Evolutionary conservation across 1,140 invertebrate genomes (phyloP), one percentile per base, ranked within the genome.

Genomic region (Saccostrea echinata): DNA sequence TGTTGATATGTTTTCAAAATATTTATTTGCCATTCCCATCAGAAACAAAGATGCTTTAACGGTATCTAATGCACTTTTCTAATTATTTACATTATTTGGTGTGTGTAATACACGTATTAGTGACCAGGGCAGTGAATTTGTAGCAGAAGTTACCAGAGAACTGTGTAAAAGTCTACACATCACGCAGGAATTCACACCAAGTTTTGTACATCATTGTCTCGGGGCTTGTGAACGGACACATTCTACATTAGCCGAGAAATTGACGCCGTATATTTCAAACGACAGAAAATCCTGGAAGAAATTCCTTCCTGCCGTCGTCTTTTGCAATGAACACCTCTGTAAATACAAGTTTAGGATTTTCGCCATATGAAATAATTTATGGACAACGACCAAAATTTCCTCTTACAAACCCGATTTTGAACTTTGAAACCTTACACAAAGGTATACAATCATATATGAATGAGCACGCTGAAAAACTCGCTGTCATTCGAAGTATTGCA

Each of bases 121-220:
- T 51, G 89, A 90, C 53, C 86, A 87, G 24, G 88, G 88, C 16
- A 64, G 86, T 1, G 88, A 89, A 84, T 90, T 87, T 80, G 86
- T 81, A 12, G 57, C 86, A 3, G 43, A 35, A 30, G 68, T 84
- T 51, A 64, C 84, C 11, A 71, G 21, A 71, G 27, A n/a, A 71
- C 8, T 71, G 21, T 71, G 64, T 30, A 30, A 71, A n/a, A 24
- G 21, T n/a, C 21, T 71, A 30, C 21, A 71, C 8, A 71, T 71
- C 21, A 24, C 64, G 27, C 57, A 87, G 52, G 55, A 90, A 52
- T 76, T 82, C 35, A 85, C 86, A 35, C 89, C 86, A 13, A 84
- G 82, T 27, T 89, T 85, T 76, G 76, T 85, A 21, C 86, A 89
- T 30, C 88, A 87, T 43, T 89, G 85, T 55, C 27, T 87, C 4